Evolutionary conservation across 2,113 vertebrate species (phyloP).

Genomic region (Chloropsis cyanopogon): DNA sequence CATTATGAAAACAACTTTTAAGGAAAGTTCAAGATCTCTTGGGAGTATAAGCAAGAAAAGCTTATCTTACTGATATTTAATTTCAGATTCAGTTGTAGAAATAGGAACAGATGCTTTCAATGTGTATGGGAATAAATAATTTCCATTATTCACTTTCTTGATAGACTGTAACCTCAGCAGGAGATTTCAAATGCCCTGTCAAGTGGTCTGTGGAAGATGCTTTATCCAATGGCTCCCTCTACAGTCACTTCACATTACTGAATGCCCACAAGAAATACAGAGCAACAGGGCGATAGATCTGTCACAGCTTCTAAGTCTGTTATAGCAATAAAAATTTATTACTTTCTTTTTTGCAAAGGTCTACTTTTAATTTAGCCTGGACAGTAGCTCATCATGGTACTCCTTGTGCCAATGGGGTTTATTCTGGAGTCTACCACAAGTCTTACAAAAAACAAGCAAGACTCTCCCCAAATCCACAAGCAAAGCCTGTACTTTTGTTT

Average conservation of each 20-base stretch:
- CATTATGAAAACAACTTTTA: not conserved
- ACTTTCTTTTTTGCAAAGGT: not conserved
- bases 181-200: not conserved
- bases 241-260: not conserved
- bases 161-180: not conserved
- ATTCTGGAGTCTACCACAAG: not conserved
- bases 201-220: not conserved
- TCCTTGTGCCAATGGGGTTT: not conserved
- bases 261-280: not conserved
- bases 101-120: not conserved
- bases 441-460: not conserved
- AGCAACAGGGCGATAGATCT: not conserved
- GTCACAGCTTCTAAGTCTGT: not conserved
- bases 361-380: not conserved
- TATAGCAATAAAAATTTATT: not conserved
- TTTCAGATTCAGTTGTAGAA: not conserved
- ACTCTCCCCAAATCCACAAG: not conserved
- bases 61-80: not conserved
- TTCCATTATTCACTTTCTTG: not conserved
- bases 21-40: not conserved
- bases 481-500: not conserved
- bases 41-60: not conserved
- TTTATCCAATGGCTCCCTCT: slow-evolving; percentile 43
- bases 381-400: not conserved
- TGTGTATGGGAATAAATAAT: not conserved